Evolutionary conservation across 2,888 invertebrate genomes (phyloP).

Genomic region (Drosophila greeni): DNA sequence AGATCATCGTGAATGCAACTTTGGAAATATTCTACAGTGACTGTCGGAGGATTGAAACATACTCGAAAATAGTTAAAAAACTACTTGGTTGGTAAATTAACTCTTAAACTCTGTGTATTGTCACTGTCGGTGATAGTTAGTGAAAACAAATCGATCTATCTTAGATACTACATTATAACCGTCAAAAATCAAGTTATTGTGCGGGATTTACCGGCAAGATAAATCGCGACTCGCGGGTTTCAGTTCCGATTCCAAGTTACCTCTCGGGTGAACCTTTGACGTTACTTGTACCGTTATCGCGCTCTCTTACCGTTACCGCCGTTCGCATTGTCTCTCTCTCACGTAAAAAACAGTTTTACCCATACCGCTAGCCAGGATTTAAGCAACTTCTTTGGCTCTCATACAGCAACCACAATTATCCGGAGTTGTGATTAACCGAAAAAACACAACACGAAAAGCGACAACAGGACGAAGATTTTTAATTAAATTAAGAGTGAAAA

Average conservation of each 20-base stretch:
- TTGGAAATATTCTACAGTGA: neutral
- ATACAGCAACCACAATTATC: neutral
- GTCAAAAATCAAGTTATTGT: neutral
- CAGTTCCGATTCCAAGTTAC: constrained; percentile 47
- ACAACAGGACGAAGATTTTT: constrained; percentile 31
- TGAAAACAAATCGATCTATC: neutral
- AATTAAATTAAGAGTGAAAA: constrained; percentile 40
- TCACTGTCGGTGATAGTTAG: neutral
- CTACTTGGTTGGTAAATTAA: neutral
- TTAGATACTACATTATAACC: neutral
- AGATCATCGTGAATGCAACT: neutral
- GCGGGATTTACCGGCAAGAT: constrained; percentile 5
- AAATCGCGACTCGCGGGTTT: constrained; percentile 47
- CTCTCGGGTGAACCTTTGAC: constrained; percentile 43
- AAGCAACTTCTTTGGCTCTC: constrained; percentile 6
- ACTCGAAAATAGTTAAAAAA: no score
- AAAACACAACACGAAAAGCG: neutral
- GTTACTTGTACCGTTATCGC: constrained; percentile 8
- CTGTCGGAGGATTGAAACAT: no score
- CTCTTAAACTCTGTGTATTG: neutral
- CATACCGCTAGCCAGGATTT: constrained; percentile 26
- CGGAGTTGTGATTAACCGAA: constrained; percentile 16
- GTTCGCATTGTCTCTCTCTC: constrained; percentile 37
- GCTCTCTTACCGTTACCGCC: constrained; percentile 6
- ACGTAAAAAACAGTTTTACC: constrained; percentile 29